phyloP scores from a whole-genome alignment of 2,113 vertebrate genomes.

The Balaeniceps rex region DNA sequence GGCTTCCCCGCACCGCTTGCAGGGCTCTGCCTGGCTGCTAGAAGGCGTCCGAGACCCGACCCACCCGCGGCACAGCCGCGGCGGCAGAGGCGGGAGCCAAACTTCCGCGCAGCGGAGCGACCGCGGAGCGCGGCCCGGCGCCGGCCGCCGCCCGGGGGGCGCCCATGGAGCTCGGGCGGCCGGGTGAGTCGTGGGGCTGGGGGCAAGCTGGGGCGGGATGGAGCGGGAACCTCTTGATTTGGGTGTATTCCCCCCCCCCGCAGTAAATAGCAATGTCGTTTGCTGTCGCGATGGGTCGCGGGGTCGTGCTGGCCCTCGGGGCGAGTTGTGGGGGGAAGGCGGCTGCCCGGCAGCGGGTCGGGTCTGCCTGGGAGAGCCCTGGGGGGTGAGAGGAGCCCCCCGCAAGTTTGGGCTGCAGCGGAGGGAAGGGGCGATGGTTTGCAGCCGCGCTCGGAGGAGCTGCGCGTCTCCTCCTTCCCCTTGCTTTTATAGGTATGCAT shows the following conservation, averaged over 20 bases:
- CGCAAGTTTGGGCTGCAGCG: background rate
- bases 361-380: background rate
- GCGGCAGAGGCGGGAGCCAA: background rate
- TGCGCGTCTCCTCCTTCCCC: background rate
- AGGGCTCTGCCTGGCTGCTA: slow-evolving; percentile 30
- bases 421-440: background rate
- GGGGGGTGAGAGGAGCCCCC: background rate
- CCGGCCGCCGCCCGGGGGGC: background rate
- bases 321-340: no score
- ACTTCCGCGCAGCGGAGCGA: background rate
- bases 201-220: rapidly evolving
- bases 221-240: background rate
- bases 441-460: background rate
- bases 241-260: no score
- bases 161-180: background rate
- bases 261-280: rapidly evolving
- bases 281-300: background rate
- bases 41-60: slow-evolving; percentile 42
- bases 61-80: slow-evolving; percentile 29
- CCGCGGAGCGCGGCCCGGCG: background rate
- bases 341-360: background rate
- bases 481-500: rapidly evolving
- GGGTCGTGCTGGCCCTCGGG: background rate
- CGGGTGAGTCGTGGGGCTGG: background rate
- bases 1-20: background rate